These are phyloP conservation scores for Echiichthys vipera DNA, from an alignment of 2,797 vertebrate species.

Conservation along the genomic window DNA sequence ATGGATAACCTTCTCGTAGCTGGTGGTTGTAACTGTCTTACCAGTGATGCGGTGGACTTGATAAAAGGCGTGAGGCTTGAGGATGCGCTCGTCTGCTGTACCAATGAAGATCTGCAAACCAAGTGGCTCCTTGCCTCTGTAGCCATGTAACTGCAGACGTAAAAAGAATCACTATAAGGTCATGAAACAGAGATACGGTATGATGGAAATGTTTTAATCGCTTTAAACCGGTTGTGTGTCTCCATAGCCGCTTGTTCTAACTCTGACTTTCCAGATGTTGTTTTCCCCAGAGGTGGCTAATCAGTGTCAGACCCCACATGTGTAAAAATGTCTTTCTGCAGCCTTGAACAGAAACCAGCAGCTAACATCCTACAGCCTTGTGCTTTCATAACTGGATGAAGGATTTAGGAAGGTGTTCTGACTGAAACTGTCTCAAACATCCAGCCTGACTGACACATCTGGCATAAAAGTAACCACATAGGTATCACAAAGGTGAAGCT, in stretches of 20 bases:
- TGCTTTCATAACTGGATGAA: conserved; percentile 21
- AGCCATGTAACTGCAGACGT: conserved; percentile 91
- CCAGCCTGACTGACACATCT: background rate
- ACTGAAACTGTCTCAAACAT: background rate
- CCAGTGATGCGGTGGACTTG: conserved; percentile 99
- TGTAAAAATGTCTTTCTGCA: conserved; percentile 38
- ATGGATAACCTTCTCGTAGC: conserved; percentile 94
- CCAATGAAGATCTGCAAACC: conserved; percentile 99
- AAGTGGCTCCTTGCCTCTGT: conserved; percentile 95
- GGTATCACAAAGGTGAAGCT: background rate
- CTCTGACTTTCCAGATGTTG: conserved; percentile 54
- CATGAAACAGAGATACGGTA: conserved; percentile 2
- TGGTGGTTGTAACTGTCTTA: conserved; percentile 98
- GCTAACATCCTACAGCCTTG: conserved; percentile 18
- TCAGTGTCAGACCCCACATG: conserved; percentile 46
- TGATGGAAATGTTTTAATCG: conserved; percentile 6
- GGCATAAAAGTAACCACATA: background rate
- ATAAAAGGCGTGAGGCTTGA: conserved; percentile 98
- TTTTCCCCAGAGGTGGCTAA: conserved; percentile 24
- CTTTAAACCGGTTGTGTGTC: conserved; percentile 21
- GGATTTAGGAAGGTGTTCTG: conserved; percentile 18
- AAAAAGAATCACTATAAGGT: background rate
- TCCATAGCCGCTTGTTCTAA: background rate
- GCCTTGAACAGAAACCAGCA: conserved; percentile 57
- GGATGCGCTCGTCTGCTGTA: conserved; percentile 95